These are phyloP conservation scores for Paradoxurus hermaphroditus DNA, from an alignment of 2,113 vertebrate genomes.

Conservation along the genomic window DNA sequence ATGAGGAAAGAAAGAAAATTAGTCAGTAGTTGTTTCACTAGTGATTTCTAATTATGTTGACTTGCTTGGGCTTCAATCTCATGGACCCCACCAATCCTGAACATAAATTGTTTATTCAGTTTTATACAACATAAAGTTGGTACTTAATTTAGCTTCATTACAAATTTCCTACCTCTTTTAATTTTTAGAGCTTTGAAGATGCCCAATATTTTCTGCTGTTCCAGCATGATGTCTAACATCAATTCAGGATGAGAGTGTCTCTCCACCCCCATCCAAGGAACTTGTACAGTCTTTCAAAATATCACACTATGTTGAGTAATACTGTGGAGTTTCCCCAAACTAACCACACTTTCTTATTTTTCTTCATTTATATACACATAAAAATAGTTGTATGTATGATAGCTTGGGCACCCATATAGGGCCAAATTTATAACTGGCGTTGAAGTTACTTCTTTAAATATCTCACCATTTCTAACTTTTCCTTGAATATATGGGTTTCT, in stretches of 20 bases:
- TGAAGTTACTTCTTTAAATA: not conserved
- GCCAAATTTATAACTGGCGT: not conserved
- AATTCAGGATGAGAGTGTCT: not conserved
- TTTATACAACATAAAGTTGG: not conserved
- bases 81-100: accelerated
- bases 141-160: not conserved
- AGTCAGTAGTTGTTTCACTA: not conserved
- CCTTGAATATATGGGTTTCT: not conserved
- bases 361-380: not conserved
- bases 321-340: not conserved
- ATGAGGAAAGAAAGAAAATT: not conserved
- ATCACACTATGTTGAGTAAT: not conserved
- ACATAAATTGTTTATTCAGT: no score
- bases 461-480: not conserved
- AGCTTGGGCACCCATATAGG: not conserved
- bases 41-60: not conserved
- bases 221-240: not conserved
- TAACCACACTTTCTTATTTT: not conserved
- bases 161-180: not conserved
- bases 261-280: not conserved
- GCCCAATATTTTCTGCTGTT: not conserved
- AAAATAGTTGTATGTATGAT: not conserved
- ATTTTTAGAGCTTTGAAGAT: not conserved
- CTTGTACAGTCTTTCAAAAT: not conserved
- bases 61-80: not conserved